Percentiles rank a stretch among this genome's conserved stretches.
phyloP scores from a whole-genome alignment of 2,797 vertebrate species.

The Anolis apletophallus region DNA sequence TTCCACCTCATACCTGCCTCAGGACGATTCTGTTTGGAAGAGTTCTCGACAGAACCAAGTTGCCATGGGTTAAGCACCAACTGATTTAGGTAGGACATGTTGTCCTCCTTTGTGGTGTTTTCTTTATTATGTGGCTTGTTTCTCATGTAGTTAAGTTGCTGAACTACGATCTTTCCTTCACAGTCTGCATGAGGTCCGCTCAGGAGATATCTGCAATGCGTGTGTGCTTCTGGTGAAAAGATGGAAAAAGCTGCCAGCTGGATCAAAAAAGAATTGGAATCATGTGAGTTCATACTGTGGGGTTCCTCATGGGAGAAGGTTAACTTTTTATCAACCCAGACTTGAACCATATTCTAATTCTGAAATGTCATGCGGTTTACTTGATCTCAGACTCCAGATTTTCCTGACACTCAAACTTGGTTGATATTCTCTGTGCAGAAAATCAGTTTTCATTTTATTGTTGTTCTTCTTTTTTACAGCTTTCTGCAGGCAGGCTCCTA shows the following conservation, averaged over 20 bases:
- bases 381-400: background rate
- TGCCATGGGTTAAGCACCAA: background rate
- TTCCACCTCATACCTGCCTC: background rate
- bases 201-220: slow-evolving; percentile 98
- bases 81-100: background rate
- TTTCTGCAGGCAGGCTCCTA: background rate
- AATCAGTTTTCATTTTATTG: background rate
- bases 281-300: slow-evolving; percentile 82
- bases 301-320: too few relatives aligned
- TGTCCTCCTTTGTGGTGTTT: background rate
- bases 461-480: background rate
- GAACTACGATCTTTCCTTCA: slow-evolving; percentile 47
- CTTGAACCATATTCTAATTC: background rate
- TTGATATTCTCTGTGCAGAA: background rate
- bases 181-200: slow-evolving; percentile 92
- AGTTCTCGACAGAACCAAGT: background rate
- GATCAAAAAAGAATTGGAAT: slow-evolving; percentile 99
- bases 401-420: background rate
- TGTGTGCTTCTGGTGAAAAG: slow-evolving; percentile 98
- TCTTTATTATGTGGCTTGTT: background rate
- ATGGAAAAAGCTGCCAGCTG: slow-evolving; percentile 97
- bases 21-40: background rate
- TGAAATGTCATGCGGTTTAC: background rate
- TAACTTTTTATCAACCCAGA: too few relatives aligned
- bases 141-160: slow-evolving; percentile 16